Base-by-base conservation (phyloP, 1,140 invertebrate genomes). In the Brachionus rotundiformis region DNA sequence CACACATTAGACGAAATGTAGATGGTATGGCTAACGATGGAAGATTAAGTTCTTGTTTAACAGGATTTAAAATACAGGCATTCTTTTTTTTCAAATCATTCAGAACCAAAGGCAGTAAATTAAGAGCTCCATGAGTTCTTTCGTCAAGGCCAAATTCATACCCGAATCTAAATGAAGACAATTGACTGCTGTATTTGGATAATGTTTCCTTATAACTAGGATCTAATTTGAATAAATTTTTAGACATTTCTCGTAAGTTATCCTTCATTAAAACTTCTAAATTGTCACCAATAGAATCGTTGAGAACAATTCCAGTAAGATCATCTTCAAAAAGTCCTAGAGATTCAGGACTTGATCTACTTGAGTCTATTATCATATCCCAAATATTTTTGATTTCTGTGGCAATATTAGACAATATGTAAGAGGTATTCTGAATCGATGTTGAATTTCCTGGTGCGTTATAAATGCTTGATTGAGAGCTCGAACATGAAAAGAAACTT, bases 221-320 rank as follows among this genome's bases (percentile, higher is more conserved):
- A 1, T 79, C 76, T 79, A 79, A 27, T 79, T 79, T 63, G 27
- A 79, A 79, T n/a, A 79, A 63, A 54, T 79, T 63, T 54, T 39
- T 54, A 3, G 44, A 39, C 47, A 79, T 79, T 3, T 54, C 47
- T 36, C 31, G 19, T 25, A 79, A 63, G 13, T 79, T 79, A n/a
- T 79, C 76, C 47, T 79, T 79, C 7, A 79, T 79, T 11, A 79
- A 59, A 8, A 36, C 4, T 27, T 79, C 76, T 8, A 79, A 25
- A 19, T 16, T 63, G 8, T 79, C 59, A 7, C 31, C 31, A 8
- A 79, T 79, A 3, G 6, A 79, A 11, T 63, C 36, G 23, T 79
- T 79, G 2, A 39, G 16, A 10, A 79, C 19, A 36, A 79, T 79
- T 13, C 29, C 29, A 29, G 44, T 79, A 13, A 79, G 29, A 59